A percentile compares a stretch with the other conserved stretches of the same genome.
Evolutionary conservation across 1,140 invertebrate genomes (phyloP).

Genomic region (Zeugodacus cucurbitae): DNA sequence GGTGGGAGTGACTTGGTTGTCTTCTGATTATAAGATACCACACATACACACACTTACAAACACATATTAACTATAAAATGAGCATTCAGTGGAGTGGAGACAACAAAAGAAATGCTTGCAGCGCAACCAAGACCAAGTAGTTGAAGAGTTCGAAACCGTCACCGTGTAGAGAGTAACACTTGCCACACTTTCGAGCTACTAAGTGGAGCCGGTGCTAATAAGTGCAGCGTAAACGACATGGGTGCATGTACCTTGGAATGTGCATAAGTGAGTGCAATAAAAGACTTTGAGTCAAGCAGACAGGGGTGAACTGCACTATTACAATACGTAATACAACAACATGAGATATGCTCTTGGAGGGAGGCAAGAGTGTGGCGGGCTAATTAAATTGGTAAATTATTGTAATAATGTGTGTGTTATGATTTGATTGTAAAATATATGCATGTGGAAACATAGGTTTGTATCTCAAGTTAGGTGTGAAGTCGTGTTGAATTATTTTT

Average conservation of each 20-base stretch:
- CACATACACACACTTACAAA: neutral
- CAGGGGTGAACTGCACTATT: neutral
- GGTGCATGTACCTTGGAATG: neutral
- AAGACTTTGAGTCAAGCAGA: neutral
- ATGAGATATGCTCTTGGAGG: neutral
- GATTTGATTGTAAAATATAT: neutral
- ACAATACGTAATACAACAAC: neutral
- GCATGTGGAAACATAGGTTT: neutral
- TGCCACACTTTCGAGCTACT: neutral
- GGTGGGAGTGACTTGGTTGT: slow-evolving; percentile 13
- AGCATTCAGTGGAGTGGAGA: neutral
- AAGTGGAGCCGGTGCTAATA: neutral
- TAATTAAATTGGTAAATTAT: neutral
- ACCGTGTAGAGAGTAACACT: neutral
- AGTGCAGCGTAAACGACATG: neutral
- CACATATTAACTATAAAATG: neutral
- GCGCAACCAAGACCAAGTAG: neutral
- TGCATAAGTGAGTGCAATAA: neutral
- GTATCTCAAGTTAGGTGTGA: neutral
- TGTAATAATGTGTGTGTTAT: neutral
- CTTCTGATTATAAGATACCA: neutral
- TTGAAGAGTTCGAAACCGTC: neutral
- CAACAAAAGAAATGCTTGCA: slow-evolving; percentile 10
- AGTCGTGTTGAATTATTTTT: too few relatives aligned
- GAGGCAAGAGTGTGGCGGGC: neutral